These are phyloP conservation scores for Crax fasciolata DNA, from an alignment of 2,797 vertebrate genomes.

Conservation along the genomic window DNA sequence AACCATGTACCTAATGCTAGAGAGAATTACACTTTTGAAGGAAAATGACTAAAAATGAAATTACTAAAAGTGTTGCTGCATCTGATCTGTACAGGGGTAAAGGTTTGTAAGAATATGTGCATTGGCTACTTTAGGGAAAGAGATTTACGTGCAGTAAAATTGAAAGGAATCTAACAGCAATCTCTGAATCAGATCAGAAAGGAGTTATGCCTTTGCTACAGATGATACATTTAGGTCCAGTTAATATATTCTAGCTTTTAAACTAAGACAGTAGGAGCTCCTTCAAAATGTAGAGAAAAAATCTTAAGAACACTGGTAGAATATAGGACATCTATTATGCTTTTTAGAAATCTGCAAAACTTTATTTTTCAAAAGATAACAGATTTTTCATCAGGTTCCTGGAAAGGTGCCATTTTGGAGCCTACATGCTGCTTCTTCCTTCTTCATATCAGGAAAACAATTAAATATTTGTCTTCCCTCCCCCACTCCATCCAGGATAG, in stretches of 20 bases:
- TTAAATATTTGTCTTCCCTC: conserved; percentile 35
- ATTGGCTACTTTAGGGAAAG: not conserved
- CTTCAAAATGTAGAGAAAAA: not conserved
- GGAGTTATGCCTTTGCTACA: not conserved
- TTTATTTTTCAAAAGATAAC: conserved; percentile 54
- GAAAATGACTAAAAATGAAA: not conserved
- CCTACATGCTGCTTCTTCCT: not conserved
- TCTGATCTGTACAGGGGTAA: not conserved
- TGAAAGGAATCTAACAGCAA: not conserved
- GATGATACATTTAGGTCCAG: not conserved
- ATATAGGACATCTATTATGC: not conserved
- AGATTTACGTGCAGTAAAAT: not conserved
- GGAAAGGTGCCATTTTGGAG: conserved; percentile 71
- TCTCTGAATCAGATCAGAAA: not conserved
- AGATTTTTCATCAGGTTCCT: conserved; percentile 69
- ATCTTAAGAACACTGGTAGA: not conserved
- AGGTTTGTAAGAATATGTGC: not conserved
- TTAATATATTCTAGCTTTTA: not conserved
- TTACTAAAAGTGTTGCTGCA: not conserved
- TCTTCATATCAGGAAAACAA: conserved; percentile 45
- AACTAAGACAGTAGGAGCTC: not conserved
- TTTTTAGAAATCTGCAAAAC: conserved; percentile 21
- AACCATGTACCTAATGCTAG: not conserved
- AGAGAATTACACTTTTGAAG: not conserved
- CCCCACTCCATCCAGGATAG: not conserved